Evolutionary conservation across 2,797 vertebrate species (phyloP), one percentile per base, ranked within the genome.

Genomic region (Catharus ustulatus): DNA sequence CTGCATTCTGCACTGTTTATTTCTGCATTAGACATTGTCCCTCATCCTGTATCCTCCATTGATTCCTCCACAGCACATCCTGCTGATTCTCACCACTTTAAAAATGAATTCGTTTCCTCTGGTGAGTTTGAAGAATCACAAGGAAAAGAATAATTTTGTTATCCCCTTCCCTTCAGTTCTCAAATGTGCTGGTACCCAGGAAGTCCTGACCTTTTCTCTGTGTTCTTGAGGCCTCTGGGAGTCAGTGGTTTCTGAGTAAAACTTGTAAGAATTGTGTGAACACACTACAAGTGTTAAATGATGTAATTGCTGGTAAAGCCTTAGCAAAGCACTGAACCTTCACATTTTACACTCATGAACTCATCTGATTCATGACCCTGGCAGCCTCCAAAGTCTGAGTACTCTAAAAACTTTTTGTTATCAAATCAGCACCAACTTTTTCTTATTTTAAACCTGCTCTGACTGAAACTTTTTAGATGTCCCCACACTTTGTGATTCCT

Each of bases 41-140:
- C 83, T 91, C 0, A 0, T 67, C 62, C 78, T 52, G 46, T 86
- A 13, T 16, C 12, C 1, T 55, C 48, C 93, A 82, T 73, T 46
- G 92, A 82, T 76, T 84, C 94, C 63, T 57, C 59, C 75, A 19
- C 48, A 27, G 71, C 40, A 36, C 62, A 90, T 84, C 85, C 78
- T 54, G 68, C 95, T 64, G 85, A 93, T 87, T 62, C 94, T 88
- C 55, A 26, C 61, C 80, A 23, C 23, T 77, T 95, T 89, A 74
- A 83, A 90, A 94, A 67, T 13, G 10, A 57, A 92, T 92, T 34
- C 0, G 7, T 92, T 77, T 66, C 17, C 79, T 82, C 58, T 5
- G 14, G 57, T 69, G 76, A 58, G 27, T 83, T 19, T 67, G 87
- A 61, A 46, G 19, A 66, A 45, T 45, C 59, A 40, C 26, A 42